Conservation (phyloP, 53 echinoderm and acorn worm species). For the Zoroaster sp. region DNA sequence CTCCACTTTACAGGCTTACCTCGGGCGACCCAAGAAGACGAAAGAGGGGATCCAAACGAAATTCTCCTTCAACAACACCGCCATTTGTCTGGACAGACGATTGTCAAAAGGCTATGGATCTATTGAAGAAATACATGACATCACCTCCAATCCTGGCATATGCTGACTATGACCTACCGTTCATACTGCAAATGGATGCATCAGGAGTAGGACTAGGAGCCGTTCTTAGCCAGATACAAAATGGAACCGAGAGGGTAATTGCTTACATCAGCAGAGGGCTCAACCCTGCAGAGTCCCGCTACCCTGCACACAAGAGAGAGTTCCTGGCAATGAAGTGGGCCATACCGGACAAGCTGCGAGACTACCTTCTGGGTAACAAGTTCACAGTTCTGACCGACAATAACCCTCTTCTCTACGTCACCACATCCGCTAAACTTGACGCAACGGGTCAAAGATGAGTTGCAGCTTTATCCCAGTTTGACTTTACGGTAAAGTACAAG, state of each 20-base stretch:
- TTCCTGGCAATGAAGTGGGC: slow-evolving; percentile 75
- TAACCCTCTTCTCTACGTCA: slow-evolving; percentile 63
- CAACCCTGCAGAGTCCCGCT: slow-evolving; percentile 32
- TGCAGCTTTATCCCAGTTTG: slow-evolving; percentile 36
- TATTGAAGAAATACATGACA: not conserved
- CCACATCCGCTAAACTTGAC: slow-evolving; percentile 60
- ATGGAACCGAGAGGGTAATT: slow-evolving; percentile 6
- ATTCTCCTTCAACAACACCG: no score
- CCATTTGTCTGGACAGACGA: slow-evolving; percentile 40
- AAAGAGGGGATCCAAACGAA: no score
- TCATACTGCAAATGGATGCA: slow-evolving; percentile 15
- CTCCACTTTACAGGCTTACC: not conserved
- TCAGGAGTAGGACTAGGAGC: not conserved
- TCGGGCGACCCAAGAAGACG: not conserved
- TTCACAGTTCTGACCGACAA: slow-evolving; percentile 62
- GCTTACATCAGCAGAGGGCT: slow-evolving; percentile 48
- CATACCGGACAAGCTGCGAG: slow-evolving; percentile 60
- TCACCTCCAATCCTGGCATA: slow-evolving; percentile 30
- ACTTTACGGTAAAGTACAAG: slow-evolving; percentile 44
- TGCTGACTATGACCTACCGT: not conserved
- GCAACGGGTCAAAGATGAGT: slow-evolving; percentile 39
- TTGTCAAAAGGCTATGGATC: slow-evolving; percentile 17
- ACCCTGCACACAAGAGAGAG: no score
- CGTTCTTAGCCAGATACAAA: no score
- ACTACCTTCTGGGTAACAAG: slow-evolving; percentile 52